Conservation (phyloP, 1,140 invertebrate species). For the Homalodisca vitripennis region DNA sequence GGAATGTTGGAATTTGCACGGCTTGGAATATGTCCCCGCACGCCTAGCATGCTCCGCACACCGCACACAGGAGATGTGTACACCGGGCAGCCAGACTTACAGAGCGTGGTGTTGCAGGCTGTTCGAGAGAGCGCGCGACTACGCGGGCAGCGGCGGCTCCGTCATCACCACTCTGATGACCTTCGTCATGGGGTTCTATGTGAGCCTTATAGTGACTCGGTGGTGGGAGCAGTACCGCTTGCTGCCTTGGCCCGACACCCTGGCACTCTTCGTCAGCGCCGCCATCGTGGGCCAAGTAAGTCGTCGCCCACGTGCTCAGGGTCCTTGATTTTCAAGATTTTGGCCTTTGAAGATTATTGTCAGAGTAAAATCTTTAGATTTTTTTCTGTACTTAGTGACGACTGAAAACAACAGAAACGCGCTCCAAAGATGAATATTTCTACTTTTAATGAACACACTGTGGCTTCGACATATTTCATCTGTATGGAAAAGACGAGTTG, state of each 20-base stretch:
- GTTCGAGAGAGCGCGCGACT: constrained; percentile 76
- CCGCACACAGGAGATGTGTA: background rate
- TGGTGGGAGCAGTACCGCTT: constrained; percentile 93
- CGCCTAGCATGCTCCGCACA: background rate
- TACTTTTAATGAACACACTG: too few relatives aligned
- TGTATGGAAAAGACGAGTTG: too few relatives aligned
- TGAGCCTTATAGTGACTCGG: constrained; percentile 83
- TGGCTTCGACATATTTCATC: too few relatives aligned
- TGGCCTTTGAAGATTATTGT: too few relatives aligned
- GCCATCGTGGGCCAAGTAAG: constrained; percentile 69
- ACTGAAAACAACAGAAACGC: too few relatives aligned
- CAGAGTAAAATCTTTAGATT: too few relatives aligned
- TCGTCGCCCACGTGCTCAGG: background rate
- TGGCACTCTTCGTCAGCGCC: constrained; percentile 85
- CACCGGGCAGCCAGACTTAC: constrained; percentile 1
- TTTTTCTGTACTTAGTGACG: too few relatives aligned
- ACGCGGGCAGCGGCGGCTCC: constrained; percentile 74
- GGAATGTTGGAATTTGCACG: too few relatives aligned
- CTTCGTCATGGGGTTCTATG: constrained; percentile 93
- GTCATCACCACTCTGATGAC: constrained; percentile 74
- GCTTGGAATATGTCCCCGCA: too few relatives aligned
- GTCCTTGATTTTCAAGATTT: too few relatives aligned
- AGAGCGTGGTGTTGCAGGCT: constrained; percentile 57
- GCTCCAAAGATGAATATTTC: too few relatives aligned
- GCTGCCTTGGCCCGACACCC: constrained; percentile 86